phyloP scores from a whole-genome alignment of 2,113 vertebrate genomes.

The Lepus europaeus region DNA sequence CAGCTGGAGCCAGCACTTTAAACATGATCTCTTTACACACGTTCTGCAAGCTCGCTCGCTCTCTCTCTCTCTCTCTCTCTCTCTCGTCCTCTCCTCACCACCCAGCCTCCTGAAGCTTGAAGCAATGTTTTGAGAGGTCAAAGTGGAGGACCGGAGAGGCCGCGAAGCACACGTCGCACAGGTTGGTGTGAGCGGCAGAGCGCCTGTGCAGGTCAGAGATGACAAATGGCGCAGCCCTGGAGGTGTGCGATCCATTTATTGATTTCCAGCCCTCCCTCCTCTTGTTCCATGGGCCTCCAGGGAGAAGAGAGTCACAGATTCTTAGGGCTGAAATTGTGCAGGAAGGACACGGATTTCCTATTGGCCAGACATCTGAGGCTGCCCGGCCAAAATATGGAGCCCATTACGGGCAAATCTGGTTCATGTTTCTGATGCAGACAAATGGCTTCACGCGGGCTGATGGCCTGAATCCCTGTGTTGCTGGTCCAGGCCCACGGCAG shows the following conservation, averaged over 20 bases:
- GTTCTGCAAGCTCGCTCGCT: background rate
- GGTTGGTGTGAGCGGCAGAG: background rate
- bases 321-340: constrained; percentile 67
- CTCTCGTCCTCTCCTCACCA: background rate
- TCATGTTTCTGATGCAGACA: constrained; percentile 56
- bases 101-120: constrained; percentile 1
- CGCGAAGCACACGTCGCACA: background rate
- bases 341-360: constrained; percentile 65
- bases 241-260: constrained; percentile 79
- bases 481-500: background rate
- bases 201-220: constrained; percentile 68
- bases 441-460: background rate
- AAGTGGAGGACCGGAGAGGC: background rate
- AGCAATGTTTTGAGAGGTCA: background rate
- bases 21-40: background rate
- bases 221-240: constrained; percentile 73
- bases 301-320: constrained; percentile 68
- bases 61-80: background rate
- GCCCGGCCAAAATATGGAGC: constrained; percentile 69
- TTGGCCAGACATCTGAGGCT: constrained; percentile 69
- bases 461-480: background rate
- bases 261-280: constrained; percentile 67
- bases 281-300: constrained; percentile 44
- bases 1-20: rapidly evolving
- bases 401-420: constrained; percentile 59